Percentiles rank a stretch among this genome's conserved stretches.
These are phyloP conservation scores for Phrixothrix hirtus DNA, from an alignment of 2,888 invertebrate species.

Conservation along the genomic window DNA sequence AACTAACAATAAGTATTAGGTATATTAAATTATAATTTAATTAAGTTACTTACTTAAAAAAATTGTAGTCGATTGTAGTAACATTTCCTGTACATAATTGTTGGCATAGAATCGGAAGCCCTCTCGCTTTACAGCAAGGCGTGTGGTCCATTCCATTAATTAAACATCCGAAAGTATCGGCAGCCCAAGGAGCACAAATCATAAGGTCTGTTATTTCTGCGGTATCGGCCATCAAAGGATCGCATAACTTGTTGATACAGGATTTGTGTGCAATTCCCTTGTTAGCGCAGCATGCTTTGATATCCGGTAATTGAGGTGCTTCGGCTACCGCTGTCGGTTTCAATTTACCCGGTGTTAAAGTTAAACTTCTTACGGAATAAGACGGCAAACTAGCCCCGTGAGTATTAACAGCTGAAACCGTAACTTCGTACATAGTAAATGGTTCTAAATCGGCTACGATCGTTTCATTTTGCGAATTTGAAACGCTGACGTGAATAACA, in stretches of 20 bases:
- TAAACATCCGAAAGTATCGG: conserved; percentile 77
- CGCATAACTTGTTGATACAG: conserved; percentile 79
- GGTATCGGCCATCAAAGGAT: conserved; percentile 62
- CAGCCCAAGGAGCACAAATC: conserved; percentile 89
- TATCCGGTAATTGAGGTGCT: conserved; percentile 74
- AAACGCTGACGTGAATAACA: conserved; percentile 61
- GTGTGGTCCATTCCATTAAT: conserved; percentile 82
- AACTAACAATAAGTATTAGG: no score
- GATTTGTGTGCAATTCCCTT: conserved; percentile 74
- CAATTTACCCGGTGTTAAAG: conserved; percentile 68
- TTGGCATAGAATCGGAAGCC: conserved; percentile 74
- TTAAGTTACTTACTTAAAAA: conserved; percentile 74
- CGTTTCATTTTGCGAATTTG: conserved; percentile 62
- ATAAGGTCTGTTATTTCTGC: conserved; percentile 76
- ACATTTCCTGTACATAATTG: conserved; percentile 80
- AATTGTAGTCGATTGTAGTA: conserved; percentile 76
- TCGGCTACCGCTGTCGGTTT: conserved; percentile 62
- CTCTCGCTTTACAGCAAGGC: conserved; percentile 75
- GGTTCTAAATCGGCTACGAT: conserved; percentile 68
- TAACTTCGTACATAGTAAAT: conserved; percentile 82
- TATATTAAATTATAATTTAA: not conserved
- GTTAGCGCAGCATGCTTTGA: conserved; percentile 68
- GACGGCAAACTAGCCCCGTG: conserved; percentile 80
- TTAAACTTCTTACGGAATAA: conserved; percentile 71
- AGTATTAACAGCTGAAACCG: conserved; percentile 72